phyloP scores from a whole-genome alignment of 2,888 invertebrate genomes.

The Chaitophorus viminalis region DNA sequence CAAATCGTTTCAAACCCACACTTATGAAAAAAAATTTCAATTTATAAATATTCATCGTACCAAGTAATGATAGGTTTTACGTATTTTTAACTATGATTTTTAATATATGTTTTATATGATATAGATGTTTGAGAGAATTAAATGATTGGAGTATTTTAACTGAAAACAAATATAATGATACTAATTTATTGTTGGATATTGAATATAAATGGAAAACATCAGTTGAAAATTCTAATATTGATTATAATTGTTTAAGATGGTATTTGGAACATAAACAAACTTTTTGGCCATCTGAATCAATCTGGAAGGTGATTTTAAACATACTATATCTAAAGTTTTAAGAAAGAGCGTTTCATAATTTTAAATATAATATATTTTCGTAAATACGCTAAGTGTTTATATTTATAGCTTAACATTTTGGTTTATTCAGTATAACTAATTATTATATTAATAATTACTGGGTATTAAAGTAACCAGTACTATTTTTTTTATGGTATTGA shows the following conservation, averaged over 20 bases:
- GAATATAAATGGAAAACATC: constrained; percentile 41
- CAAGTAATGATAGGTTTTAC: constrained; percentile 27
- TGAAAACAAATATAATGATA: not conserved
- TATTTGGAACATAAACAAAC: constrained; percentile 35
- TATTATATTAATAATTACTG: not conserved
- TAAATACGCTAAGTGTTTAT: not conserved
- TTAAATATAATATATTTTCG: not conserved
- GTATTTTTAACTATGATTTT: not conserved
- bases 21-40: not conserved
- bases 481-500: no score
- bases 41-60: constrained; percentile 25
- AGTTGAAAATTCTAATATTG: not conserved
- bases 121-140: constrained; percentile 49
- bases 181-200: constrained; percentile 27
- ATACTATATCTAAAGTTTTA: not conserved
- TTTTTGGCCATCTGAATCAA: constrained; percentile 36
- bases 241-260: not conserved
- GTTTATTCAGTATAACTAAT: not conserved
- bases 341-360: not conserved
- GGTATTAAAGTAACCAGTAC: no score
- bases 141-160: constrained; percentile 30
- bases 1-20: not conserved
- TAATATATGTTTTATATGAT: not conserved
- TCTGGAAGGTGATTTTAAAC: constrained; percentile 45
- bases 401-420: not conserved